phyloP scores from a whole-genome alignment of 2,888 invertebrate genomes.

The Dicycla oo region DNA sequence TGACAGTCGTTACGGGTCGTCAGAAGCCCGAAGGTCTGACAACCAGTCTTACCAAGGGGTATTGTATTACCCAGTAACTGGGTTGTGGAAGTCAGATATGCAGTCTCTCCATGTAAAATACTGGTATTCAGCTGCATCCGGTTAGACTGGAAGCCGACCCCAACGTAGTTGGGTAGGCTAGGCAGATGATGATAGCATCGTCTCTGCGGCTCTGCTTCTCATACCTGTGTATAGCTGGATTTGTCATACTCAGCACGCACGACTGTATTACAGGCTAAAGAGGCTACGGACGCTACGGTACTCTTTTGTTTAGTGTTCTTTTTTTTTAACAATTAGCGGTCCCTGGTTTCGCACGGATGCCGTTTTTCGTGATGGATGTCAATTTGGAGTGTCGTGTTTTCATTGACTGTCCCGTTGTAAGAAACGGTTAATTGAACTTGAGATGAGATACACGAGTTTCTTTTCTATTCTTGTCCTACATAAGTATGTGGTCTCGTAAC shows the following conservation, averaged over 20 bases:
- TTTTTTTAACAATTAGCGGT: conserved; percentile 60
- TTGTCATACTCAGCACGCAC: conserved; percentile 8
- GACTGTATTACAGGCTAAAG: conserved; percentile 1
- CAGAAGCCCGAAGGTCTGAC: too few relatives aligned
- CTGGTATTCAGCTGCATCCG: too few relatives aligned
- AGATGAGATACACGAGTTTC: conserved; percentile 10
- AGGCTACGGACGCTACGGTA: conserved; percentile 55
- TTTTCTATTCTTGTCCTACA: conserved; percentile 25
- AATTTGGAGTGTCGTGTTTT: conserved; percentile 54
- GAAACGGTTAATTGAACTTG: conserved; percentile 53
- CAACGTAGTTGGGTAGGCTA: too few relatives aligned
- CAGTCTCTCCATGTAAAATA: too few relatives aligned
- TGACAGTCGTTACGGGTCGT: too few relatives aligned
- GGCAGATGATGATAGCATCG: too few relatives aligned
- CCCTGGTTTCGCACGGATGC: conserved; percentile 61
- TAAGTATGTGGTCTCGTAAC: conserved; percentile 1
- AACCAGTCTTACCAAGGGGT: too few relatives aligned
- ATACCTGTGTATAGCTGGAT: background rate
- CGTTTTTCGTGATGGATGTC: conserved; percentile 48
- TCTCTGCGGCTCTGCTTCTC: background rate
- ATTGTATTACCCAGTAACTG: too few relatives aligned
- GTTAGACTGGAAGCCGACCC: too few relatives aligned
- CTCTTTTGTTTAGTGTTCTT: conserved; percentile 61
- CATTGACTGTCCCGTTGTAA: conserved; percentile 44
- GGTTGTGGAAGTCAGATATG: too few relatives aligned